phyloP scores from a whole-genome alignment of 2,113 vertebrate species.

The Zootoca vivipara region DNA sequence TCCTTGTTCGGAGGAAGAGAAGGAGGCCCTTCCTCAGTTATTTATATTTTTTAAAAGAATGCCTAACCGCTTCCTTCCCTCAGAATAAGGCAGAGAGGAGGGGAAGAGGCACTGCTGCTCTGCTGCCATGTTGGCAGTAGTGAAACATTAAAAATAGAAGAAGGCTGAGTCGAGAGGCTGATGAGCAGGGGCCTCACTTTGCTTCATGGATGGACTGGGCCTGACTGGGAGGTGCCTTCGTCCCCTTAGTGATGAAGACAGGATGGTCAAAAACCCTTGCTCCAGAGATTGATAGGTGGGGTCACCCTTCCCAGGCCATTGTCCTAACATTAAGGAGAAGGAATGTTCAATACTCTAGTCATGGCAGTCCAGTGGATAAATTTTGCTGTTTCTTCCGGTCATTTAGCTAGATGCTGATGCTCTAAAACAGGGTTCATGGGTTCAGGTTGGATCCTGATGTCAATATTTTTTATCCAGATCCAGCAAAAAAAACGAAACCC shows the following conservation, averaged over 20 bases:
- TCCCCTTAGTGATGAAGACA: background rate
- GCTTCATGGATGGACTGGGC: background rate
- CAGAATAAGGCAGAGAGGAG: no score
- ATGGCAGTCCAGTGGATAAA: background rate
- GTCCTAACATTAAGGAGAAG: background rate
- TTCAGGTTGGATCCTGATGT: background rate
- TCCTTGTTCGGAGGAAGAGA: no score
- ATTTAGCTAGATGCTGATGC: background rate
- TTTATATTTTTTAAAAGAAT: no score
- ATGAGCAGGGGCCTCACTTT: no score
- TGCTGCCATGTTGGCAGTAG: no score
- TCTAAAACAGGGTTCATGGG: background rate
- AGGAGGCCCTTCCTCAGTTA: no score
- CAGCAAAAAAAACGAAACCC: background rate
- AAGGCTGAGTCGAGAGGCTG: no score
- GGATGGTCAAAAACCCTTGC: no score
- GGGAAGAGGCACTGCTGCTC: no score
- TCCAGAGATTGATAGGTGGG: background rate
- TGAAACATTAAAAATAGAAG: no score
- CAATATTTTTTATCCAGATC: background rate
- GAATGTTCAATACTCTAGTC: background rate
- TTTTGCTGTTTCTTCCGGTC: background rate
- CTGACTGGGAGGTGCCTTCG: background rate
- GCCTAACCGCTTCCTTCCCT: no score
- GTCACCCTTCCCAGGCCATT: background rate